These are phyloP conservation scores for Aplochiton taeniatus DNA, from an alignment of 2,797 vertebrate genomes.

Conservation along the genomic window DNA sequence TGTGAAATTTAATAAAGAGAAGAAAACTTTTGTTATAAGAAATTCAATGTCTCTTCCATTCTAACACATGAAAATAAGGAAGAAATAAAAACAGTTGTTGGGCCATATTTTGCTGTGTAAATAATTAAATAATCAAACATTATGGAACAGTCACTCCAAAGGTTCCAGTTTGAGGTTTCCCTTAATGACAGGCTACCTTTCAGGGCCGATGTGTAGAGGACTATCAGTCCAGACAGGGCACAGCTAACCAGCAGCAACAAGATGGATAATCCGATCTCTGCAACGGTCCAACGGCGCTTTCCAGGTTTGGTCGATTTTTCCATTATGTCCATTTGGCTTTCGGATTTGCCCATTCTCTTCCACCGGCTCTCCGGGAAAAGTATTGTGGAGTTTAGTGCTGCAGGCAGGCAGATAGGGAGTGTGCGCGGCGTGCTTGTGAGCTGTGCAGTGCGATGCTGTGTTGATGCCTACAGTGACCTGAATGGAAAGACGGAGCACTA, in stretches of 20 bases:
- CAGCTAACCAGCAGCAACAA: constrained; percentile 86
- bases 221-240: constrained; percentile 82
- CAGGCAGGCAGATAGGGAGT: constrained; percentile 35
- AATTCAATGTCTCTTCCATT: too few relatives aligned
- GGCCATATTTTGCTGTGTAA: too few relatives aligned
- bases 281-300: constrained; percentile 79
- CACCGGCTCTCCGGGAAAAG: constrained; percentile 47
- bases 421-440: constrained; percentile 41
- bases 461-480: constrained; percentile 56
- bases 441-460: constrained; percentile 57
- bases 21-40: too few relatives aligned
- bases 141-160: too few relatives aligned
- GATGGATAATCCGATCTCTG: constrained; percentile 81
- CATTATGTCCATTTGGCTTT: constrained; percentile 91
- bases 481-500: constrained; percentile 52
- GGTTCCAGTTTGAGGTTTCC: too few relatives aligned
- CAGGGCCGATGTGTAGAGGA: constrained; percentile 84
- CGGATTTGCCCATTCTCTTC: constrained; percentile 90
- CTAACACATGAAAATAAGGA: too few relatives aligned
- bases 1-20: too few relatives aligned
- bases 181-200: constrained; percentile 77
- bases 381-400: neutral
- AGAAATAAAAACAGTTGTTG: too few relatives aligned
- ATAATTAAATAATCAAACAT: too few relatives aligned
- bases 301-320: constrained; percentile 83